These are phyloP conservation scores for Prorops nasuta DNA, from an alignment of 1,140 invertebrate genomes.

Conservation along the genomic window DNA sequence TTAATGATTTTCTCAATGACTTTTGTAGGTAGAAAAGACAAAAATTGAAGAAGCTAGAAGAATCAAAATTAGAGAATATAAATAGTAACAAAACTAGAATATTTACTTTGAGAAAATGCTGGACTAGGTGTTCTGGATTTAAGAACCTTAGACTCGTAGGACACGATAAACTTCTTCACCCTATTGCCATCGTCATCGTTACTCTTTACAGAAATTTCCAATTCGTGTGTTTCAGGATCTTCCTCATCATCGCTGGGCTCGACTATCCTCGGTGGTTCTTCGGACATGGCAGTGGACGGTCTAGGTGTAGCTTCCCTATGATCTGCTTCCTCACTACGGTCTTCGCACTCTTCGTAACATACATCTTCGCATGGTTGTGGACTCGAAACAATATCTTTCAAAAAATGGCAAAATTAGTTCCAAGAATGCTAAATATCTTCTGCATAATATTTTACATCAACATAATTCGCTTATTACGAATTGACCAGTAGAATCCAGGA, in stretches of 20 bases:
- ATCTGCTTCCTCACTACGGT: slow-evolving; percentile 15
- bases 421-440: slow-evolving; percentile 1
- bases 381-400: neutral
- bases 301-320: slow-evolving; percentile 28
- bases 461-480: neutral
- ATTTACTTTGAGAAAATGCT: slow-evolving; percentile 41
- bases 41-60: neutral
- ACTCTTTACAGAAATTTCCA: slow-evolving; percentile 48
- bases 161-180: slow-evolving; percentile 52
- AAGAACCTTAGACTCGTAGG: slow-evolving; percentile 48
- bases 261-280: slow-evolving; percentile 32
- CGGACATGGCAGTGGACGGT: slow-evolving; percentile 23
- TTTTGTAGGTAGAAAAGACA: no score
- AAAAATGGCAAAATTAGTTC: neutral
- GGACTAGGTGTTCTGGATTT: slow-evolving; percentile 41
- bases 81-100: neutral
- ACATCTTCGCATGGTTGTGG: slow-evolving; percentile 18
- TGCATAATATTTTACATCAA: neutral
- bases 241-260: slow-evolving; percentile 35
- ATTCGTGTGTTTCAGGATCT: slow-evolving; percentile 41
- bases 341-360: slow-evolving; percentile 21
- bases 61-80: neutral
- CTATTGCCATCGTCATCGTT: slow-evolving; percentile 38
- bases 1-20: slow-evolving; percentile 2
- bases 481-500: slow-evolving; percentile 7